phyloP scores from a whole-genome alignment of 1,140 invertebrate species.

The Bombus ignitus region DNA sequence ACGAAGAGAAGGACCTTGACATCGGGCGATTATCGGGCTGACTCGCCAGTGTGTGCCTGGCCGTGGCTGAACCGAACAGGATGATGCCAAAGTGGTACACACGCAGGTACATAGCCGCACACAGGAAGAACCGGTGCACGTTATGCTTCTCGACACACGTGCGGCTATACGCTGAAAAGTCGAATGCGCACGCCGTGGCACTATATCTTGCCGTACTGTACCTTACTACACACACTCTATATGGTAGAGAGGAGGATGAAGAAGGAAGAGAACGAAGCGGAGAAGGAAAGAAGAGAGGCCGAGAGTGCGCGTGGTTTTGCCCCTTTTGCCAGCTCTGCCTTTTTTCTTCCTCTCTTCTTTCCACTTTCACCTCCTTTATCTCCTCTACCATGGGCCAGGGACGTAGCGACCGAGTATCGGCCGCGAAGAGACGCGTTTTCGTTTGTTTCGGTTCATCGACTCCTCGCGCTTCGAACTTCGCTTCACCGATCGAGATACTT shows the following conservation, averaged over 20 bases:
- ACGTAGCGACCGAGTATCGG: constrained; percentile 50
- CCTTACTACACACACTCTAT: constrained; percentile 41
- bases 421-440: not conserved
- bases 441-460: constrained; percentile 45
- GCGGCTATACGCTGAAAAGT: constrained; percentile 39
- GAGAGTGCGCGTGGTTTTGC: constrained; percentile 51
- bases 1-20: constrained; percentile 47
- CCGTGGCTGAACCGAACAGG: constrained; percentile 19
- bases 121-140: constrained; percentile 37
- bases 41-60: not conserved
- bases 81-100: constrained; percentile 41
- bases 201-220: constrained; percentile 46
- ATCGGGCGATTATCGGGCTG: constrained; percentile 47
- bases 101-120: constrained; percentile 25
- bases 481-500: not conserved
- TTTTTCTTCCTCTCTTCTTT: constrained; percentile 57
- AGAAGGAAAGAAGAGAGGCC: constrained; percentile 37
- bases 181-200: constrained; percentile 42
- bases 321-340: constrained; percentile 64
- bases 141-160: constrained; percentile 45
- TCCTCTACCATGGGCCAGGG: constrained; percentile 56
- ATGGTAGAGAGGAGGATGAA: not conserved
- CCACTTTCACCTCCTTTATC: constrained; percentile 52
- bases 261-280: constrained; percentile 16
- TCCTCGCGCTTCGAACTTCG: not conserved